Evolutionary conservation across 1,140 invertebrate genomes (phyloP), one percentile per base, ranked within the genome.

Genomic region (Atta texana): DNA sequence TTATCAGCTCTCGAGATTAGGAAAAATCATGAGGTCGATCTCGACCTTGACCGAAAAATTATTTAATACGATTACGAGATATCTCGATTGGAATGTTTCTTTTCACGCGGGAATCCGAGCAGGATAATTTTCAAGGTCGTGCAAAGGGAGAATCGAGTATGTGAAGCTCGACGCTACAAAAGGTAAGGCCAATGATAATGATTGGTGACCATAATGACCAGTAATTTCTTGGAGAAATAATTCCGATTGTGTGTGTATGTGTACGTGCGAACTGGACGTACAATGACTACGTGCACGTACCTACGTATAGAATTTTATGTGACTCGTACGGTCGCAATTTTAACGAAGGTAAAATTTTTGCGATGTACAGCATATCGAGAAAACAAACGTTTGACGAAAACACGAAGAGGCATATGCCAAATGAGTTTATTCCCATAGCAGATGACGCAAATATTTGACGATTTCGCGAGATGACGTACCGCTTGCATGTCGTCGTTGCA

Each of bases 21-120:
- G 59, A 86, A 82, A 86, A 86, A 81, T 59, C 77, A 66, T 89
- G 39, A 10, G 72, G 55, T 72, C 59, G 55, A 6, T 12, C 12
- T 53, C 55, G 78, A 89, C 88, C 85, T 89, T 90, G 89, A 89
- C 88, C 88, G 89, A 89, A 89, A 90, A 90, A 90, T 90, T 78
- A 74, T 59, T 51, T 63, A 85, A 66, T 55, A 63, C 6, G 72
- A 89, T 90, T 87, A 87, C 77, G 63, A 81, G 28, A 39, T 18
- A 81, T 39, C 49, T 81, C 39, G 49, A 69, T n/a, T 69, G 64
- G n/a, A 55, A 69, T 69, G 28, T 53, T 81, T 69, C n/a, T 68
- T 21, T 34, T 55, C 69, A 69, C 12, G 18, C 39, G 34, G 64
- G 72, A 87, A 59, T 63, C 21, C 49, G 31, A 53, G 61, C 44